Percentiles rank a stretch among this genome's conserved stretches.
Evolutionary conservation across 1,140 invertebrate species (phyloP).

Genomic region (Heliothis virescens): DNA sequence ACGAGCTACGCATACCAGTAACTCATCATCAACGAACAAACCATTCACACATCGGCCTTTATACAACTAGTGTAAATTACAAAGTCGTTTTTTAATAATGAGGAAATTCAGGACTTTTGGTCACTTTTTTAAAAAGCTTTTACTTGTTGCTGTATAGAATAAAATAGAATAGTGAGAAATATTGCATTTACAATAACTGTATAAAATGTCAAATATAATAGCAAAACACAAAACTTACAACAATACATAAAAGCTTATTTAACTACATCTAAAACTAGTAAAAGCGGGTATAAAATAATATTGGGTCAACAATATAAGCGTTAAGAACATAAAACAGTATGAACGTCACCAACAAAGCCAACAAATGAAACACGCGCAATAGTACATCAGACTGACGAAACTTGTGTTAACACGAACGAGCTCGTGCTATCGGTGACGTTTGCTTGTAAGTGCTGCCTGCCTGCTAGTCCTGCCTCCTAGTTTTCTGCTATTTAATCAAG

Average conservation of each 20-base stretch:
- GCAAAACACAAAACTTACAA: slow-evolving; percentile 10
- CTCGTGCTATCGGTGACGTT: neutral
- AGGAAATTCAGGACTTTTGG: too few species aligned
- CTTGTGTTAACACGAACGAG: slow-evolving; percentile 16
- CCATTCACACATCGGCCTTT: neutral
- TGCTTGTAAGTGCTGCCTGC: slow-evolving; percentile 17
- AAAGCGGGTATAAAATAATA: slow-evolving; percentile 25
- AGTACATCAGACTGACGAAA: neutral
- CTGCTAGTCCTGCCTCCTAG: neutral
- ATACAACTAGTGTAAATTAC: neutral
- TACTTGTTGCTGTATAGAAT: too few species aligned
- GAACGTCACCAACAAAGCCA: slow-evolving; percentile 31
- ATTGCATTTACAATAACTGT: neutral
- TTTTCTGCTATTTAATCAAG: neutral
- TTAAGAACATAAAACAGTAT: slow-evolving; percentile 31
- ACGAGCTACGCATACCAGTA: slow-evolving; percentile 87
- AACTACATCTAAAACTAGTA: slow-evolving; percentile 31
- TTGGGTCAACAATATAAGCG: slow-evolving; percentile 16
- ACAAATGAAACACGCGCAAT: slow-evolving; percentile 21
- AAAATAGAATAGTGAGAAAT: too few species aligned
- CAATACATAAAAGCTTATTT: slow-evolving; percentile 11
- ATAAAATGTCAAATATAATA: neutral
- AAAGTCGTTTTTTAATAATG: too few species aligned
- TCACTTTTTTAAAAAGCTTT: too few species aligned
- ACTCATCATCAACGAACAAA: neutral